These are phyloP conservation scores for Orientallactaga bullata DNA, from an alignment of 2,113 vertebrate genomes.

Conservation along the genomic window DNA sequence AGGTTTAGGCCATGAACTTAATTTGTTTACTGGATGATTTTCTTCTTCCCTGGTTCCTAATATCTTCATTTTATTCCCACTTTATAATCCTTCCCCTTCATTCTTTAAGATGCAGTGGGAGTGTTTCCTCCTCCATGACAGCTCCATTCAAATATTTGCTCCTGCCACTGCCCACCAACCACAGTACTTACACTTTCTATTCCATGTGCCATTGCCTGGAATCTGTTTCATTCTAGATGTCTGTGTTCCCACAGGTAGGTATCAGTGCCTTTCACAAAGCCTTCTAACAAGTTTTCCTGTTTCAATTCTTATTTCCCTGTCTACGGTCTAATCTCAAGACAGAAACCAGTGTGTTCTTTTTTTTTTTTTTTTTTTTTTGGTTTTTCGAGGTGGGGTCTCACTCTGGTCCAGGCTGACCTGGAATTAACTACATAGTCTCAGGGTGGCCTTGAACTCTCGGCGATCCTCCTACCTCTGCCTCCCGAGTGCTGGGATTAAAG, in stretches of 20 bases:
- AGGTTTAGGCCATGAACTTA: neutral
- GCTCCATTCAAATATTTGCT: neutral
- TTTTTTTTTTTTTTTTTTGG: too few relatives aligned
- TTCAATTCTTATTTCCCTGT: neutral
- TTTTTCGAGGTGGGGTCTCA: too few relatives aligned
- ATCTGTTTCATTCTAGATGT: neutral
- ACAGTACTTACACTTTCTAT: constrained; percentile 1
- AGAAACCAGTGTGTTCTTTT: neutral
- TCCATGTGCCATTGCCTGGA: neutral
- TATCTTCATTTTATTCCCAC: neutral
- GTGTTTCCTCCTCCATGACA: neutral
- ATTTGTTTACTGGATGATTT: constrained; percentile 16
- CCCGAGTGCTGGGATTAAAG: too few relatives aligned
- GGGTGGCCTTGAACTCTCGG: too few relatives aligned
- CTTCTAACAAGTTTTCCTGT: neutral
- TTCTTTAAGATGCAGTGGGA: neutral
- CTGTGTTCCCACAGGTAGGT: neutral
- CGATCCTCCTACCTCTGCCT: too few relatives aligned
- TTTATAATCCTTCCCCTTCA: constrained; percentile 6
- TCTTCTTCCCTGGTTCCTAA: neutral
- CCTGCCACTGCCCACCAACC: neutral
- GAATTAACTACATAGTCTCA: too few relatives aligned
- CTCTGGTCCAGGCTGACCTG: too few relatives aligned
- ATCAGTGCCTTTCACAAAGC: neutral
- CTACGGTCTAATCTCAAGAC: neutral